These are phyloP conservation scores for Cyrtodaria siliqua DNA, from an alignment of 2,888 invertebrate species.

Conservation along the genomic window DNA sequence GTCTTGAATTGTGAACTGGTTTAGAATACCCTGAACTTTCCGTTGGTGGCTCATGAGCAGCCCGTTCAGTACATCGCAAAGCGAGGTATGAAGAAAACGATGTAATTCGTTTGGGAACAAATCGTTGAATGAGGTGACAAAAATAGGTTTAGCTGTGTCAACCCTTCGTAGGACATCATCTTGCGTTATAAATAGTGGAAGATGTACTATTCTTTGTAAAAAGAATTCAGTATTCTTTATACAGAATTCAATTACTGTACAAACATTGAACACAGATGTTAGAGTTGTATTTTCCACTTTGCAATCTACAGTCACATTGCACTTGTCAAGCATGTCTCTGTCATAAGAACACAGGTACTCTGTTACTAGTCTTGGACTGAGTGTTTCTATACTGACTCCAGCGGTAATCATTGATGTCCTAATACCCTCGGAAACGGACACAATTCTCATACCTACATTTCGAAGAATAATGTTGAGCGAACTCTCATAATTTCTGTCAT, in stretches of 20 bases:
- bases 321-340: not conserved
- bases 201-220: not conserved
- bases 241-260: constrained; percentile 31
- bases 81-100: too few relatives aligned
- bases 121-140: too few relatives aligned
- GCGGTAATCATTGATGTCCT: constrained; percentile 20
- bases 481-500: too few relatives aligned
- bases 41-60: too few relatives aligned
- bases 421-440: constrained; percentile 34
- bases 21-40: not conserved
- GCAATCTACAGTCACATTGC: constrained; percentile 5
- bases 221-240: constrained; percentile 15
- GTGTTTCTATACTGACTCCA: not conserved
- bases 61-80: too few relatives aligned
- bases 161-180: not conserved
- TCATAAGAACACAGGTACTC: constrained; percentile 37
- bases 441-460: constrained; percentile 44
- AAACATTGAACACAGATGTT: constrained; percentile 11
- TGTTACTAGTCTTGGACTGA: constrained; percentile 34
- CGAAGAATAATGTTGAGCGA: constrained; percentile 16
- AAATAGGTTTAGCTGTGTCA: not conserved
- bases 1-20: not conserved
- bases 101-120: not conserved
- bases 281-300: constrained; percentile 26
- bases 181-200: not conserved